These are phyloP conservation scores for Acanthiza pusilla DNA, from an alignment of 2,797 vertebrate genomes.

Conservation along the genomic window DNA sequence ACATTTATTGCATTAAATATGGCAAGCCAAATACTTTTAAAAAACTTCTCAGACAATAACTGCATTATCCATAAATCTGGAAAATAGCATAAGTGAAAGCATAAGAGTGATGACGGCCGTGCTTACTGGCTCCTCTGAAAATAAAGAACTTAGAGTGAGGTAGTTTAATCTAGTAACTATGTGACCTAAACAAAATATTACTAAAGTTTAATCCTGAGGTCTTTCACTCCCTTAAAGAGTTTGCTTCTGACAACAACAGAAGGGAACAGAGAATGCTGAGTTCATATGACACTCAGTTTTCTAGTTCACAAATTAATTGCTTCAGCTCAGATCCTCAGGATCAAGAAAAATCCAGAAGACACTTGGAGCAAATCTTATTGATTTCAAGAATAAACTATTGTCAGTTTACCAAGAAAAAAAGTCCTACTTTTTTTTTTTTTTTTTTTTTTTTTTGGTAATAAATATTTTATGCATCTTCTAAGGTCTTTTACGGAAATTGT, in stretches of 20 bases:
- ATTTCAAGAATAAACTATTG: background rate
- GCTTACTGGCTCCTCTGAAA: background rate
- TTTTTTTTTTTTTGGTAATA: no score
- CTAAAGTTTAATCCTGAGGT: background rate
- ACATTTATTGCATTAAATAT: background rate
- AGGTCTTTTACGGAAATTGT: background rate
- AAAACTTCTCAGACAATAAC: background rate
- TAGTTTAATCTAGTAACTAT: background rate
- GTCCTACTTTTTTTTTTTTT: no score
- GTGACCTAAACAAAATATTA: background rate
- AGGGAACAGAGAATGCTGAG: background rate
- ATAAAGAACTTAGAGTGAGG: background rate
- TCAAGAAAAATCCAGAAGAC: background rate
- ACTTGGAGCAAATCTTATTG: rapidly evolving
- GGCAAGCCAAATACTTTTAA: background rate
- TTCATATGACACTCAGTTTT: background rate
- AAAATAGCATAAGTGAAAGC: background rate
- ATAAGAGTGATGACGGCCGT: background rate
- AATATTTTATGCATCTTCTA: background rate
- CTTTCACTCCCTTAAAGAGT: background rate
- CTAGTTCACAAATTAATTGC: background rate
- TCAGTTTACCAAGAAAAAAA: background rate
- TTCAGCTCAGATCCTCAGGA: background rate
- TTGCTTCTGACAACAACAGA: background rate
- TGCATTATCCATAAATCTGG: background rate